These are phyloP conservation scores for Epinotia brunnichana DNA, from an alignment of 2,888 invertebrate species.

Conservation along the genomic window DNA sequence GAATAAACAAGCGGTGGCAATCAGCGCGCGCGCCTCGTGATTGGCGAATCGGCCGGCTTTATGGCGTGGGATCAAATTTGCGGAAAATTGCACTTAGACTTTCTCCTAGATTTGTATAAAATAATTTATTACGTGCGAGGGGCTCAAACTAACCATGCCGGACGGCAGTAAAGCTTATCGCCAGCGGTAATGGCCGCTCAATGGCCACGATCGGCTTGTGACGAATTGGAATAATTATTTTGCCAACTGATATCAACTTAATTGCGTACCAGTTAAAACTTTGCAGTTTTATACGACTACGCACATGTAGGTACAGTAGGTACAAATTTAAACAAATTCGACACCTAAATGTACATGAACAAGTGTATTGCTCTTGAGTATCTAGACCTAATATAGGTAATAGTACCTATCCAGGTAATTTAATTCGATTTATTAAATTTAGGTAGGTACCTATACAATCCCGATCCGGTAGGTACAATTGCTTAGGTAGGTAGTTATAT, in stretches of 20 bases:
- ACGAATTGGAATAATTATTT: slow-evolving; percentile 76
- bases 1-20: slow-evolving; percentile 47
- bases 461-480: no score
- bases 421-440: no score
- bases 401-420: no score
- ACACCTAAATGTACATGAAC: no score
- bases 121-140: slow-evolving; percentile 80
- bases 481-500: no score
- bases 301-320: no score
- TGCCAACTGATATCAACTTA: slow-evolving; percentile 32
- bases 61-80: slow-evolving; percentile 78
- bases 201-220: slow-evolving; percentile 72
- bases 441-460: no score
- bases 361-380: no score
- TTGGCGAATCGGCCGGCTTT: slow-evolving; percentile 56
- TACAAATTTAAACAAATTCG: background rate
- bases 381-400: no score
- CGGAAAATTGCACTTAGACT: slow-evolving; percentile 79
- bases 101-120: slow-evolving; percentile 72
- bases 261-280: slow-evolving; percentile 29
- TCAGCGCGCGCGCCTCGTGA: slow-evolving; percentile 47
- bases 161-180: slow-evolving; percentile 77
- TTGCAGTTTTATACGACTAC: background rate
- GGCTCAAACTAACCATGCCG: slow-evolving; percentile 81
- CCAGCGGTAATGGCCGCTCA: slow-evolving; percentile 73